Evolutionary conservation across 2,888 invertebrate genomes (phyloP).

Genomic region (Archips xylosteana): DNA sequence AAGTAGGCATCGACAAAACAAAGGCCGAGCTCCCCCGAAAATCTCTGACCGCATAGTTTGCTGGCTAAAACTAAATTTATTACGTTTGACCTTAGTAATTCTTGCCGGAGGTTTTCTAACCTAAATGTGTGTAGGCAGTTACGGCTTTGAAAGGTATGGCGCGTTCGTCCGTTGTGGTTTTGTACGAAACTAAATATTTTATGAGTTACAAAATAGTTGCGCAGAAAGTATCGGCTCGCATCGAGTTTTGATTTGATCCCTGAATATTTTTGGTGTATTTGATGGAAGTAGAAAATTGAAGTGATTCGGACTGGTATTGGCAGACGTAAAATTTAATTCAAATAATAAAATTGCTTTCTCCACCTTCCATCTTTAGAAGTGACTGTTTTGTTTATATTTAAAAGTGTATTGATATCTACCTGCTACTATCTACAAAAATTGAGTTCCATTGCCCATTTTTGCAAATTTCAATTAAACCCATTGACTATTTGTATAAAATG

Average conservation of each 20-base stretch:
- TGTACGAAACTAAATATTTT: slow-evolving; percentile 79
- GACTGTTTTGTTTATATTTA: too few species aligned
- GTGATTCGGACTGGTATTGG: neutral
- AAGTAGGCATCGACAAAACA: slow-evolving; percentile 82
- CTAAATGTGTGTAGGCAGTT: slow-evolving; percentile 76
- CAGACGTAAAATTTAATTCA: neutral
- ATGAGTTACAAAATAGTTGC: slow-evolving; percentile 80
- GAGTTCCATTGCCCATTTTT: slow-evolving; percentile 7
- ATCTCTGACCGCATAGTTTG: slow-evolving; percentile 82
- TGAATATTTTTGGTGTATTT: slow-evolving; percentile 23
- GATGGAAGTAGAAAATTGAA: slow-evolving; percentile 26
- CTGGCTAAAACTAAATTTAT: slow-evolving; percentile 83
- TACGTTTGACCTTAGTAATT: slow-evolving; percentile 84
- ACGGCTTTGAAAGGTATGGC: slow-evolving; percentile 76
- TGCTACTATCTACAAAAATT: too few species aligned
- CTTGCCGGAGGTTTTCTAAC: slow-evolving; percentile 79
- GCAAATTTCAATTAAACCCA: slow-evolving; percentile 26
- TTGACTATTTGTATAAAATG: slow-evolving; percentile 25
- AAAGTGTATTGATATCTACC: too few species aligned
- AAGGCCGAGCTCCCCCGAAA: slow-evolving; percentile 74
- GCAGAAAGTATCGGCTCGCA: slow-evolving; percentile 56
- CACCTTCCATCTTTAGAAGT: neutral
- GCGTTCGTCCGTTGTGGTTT: slow-evolving; percentile 73
- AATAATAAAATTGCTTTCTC: neutral
- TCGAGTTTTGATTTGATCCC: slow-evolving; percentile 62